A percentile compares a stretch with the other conserved stretches of the same genome.
These are phyloP conservation scores for Mactra quadrangularis DNA, from an alignment of 1,140 invertebrate species.

Conservation along the genomic window DNA sequence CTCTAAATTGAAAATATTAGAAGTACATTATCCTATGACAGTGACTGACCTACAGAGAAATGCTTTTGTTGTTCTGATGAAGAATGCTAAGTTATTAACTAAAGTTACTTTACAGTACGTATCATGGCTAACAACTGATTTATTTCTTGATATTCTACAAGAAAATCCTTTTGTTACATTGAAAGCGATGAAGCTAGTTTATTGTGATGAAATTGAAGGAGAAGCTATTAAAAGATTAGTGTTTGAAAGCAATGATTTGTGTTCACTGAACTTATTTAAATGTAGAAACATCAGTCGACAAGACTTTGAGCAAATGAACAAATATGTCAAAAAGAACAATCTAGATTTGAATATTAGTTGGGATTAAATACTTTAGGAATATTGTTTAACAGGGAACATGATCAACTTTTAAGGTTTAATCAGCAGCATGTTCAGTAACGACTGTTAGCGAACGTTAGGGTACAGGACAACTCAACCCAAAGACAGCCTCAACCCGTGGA, in stretches of 20 bases:
- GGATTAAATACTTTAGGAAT: too few species aligned
- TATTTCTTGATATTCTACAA: conserved; percentile 14
- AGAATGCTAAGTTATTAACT: conserved; percentile 20
- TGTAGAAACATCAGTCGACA: conserved; percentile 24
- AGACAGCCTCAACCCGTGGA: too few species aligned
- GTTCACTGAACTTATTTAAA: background rate
- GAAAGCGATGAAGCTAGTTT: background rate
- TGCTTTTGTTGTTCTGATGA: background rate
- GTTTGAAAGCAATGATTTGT: conserved; percentile 20
- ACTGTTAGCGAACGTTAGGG: too few species aligned
- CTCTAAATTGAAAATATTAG: background rate
- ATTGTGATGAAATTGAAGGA: conserved; percentile 4
- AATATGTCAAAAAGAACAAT: conserved; percentile 3
- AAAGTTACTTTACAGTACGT: conserved; percentile 16
- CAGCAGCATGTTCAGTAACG: too few species aligned
- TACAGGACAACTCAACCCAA: too few species aligned
- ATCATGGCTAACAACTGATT: conserved; percentile 11
- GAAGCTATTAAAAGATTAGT: conserved; percentile 16
- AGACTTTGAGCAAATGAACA: conserved; percentile 11
- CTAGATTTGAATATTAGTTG: conserved; percentile 34
- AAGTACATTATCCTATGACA: conserved; percentile 11
- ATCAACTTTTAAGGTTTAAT: too few species aligned
- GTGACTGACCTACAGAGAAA: background rate
- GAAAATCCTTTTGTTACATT: background rate
- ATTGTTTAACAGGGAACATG: too few species aligned